Evolutionary conservation across 2,888 invertebrate species (phyloP), one percentile per base, ranked within the genome.

Genomic region (Heliconius hortense): DNA sequence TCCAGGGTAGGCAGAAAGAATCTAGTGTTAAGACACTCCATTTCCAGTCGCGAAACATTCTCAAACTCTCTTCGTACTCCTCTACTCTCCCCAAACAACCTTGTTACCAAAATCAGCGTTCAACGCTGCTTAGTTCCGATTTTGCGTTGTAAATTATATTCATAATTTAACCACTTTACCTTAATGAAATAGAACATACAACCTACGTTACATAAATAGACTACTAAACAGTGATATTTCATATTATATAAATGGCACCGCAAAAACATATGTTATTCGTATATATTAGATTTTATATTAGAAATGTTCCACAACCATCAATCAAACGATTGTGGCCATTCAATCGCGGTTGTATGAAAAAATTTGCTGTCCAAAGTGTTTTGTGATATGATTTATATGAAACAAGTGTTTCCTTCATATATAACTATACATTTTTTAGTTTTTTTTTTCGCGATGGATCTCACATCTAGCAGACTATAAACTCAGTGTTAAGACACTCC

Each of bases 301-400:
- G 43, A 71, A 71, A 62, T 62, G 71, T 24, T 62, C 26, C 35
- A 39, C 39, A 62, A 26, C 62, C 71, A 71, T 71, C 71, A 71
- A 71, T 71, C 71, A 71, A 26, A 26, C 60, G 62, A 24, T 39
- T 43, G 59, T 26, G 39, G 71, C 60, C 39, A 28, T 71, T 71
- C 31, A 35, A 35, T n/a, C n/a, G 56, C n/a, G 69, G 56, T 56
- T 24, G 69, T n/a, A 69, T 66, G 66, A 74, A 69, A 74, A 74
- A 74, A 74, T 74, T 62, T 35, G 68, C 68, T 74, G 74, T 63
- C 74, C 74, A 69, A 60, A 63, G 21, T 62, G 60, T 74, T 74
- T 63, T 74, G 69, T 63, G 24, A 56, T 59, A 62, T 74, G 74
- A 74, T 74, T 74, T 74, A 74, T 74, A 60, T 69, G 69, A 24